A percentile compares a stretch with the other conserved stretches of the same genome.
phyloP scores from a whole-genome alignment of 2,888 invertebrate species.

The Drosophila siamana region DNA sequence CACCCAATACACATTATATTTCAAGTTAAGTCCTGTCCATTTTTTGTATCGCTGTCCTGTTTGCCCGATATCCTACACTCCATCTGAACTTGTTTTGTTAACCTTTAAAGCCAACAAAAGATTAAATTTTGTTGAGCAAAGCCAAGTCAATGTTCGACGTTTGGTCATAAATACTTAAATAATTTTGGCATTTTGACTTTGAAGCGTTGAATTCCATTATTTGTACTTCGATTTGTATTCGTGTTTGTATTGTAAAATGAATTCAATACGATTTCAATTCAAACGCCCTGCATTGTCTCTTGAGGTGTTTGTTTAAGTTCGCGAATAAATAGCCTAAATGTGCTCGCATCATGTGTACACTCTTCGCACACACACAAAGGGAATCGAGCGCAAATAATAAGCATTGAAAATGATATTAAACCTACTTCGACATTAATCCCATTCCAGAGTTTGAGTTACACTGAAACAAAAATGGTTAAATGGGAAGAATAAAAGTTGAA shows the following conservation, averaged over 20 bases:
- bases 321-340: constrained; percentile 11
- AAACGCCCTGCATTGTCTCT: constrained; percentile 6
- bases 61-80: too few species aligned
- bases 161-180: constrained; percentile 24
- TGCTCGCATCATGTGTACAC: constrained; percentile 4
- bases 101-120: constrained; percentile 4
- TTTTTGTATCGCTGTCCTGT: too few species aligned
- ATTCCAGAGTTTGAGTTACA: background rate
- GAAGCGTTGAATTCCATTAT: background rate
- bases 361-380: constrained; percentile 29
- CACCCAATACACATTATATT: too few species aligned
- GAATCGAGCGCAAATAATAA: constrained; percentile 70
- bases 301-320: constrained; percentile 19
- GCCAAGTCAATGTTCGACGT: background rate
- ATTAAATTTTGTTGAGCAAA: background rate
- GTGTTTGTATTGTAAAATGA: constrained; percentile 5
- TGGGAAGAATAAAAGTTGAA: too few species aligned
- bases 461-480: background rate
- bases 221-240: background rate
- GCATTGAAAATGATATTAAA: constrained; percentile 53
- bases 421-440: constrained; percentile 19
- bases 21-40: too few species aligned
- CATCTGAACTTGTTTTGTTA: too few species aligned
- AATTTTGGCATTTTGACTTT: constrained; percentile 17
- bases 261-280: constrained; percentile 4